These are phyloP conservation scores for Choloepus didactylus DNA, from an alignment of 2,797 vertebrate species.

Conservation along the genomic window DNA sequence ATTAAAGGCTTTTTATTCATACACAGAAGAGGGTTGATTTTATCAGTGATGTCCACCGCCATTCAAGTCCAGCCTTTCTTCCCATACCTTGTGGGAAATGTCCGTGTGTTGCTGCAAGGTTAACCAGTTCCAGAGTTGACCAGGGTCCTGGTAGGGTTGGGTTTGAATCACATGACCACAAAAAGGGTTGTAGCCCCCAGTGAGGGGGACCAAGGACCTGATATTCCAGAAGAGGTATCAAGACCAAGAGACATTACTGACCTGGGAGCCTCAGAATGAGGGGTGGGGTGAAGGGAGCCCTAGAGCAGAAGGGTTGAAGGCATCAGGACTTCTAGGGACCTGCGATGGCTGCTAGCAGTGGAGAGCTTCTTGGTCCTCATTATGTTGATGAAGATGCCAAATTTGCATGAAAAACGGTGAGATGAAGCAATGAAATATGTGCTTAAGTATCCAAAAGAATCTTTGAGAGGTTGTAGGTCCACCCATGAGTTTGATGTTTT, in stretches of 20 bases:
- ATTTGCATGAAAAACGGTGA: not conserved
- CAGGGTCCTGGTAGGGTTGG: too few relatives aligned
- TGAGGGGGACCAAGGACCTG: not conserved
- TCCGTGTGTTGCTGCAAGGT: too few relatives aligned
- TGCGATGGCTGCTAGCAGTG: not conserved
- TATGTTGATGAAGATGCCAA: not conserved
- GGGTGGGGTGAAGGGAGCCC: not conserved
- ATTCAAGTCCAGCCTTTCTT: not conserved
- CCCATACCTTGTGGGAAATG: not conserved
- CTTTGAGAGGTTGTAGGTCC: not conserved
- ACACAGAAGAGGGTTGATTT: not conserved
- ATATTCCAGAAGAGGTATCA: too few relatives aligned
- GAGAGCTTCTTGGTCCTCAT: not conserved
- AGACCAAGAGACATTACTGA: accelerated
- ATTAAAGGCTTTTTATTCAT: not conserved
- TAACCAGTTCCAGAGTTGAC: not conserved
- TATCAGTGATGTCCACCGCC: not conserved
- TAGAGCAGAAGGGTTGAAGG: too few relatives aligned
- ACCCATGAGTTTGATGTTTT: not conserved
- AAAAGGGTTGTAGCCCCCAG: not conserved
- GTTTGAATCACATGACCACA: accelerated
- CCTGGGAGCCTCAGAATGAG: not conserved
- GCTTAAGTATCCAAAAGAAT: not conserved
- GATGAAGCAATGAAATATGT: not conserved
- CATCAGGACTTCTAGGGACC: not conserved